Evolutionary conservation across 2,797 vertebrate genomes (phyloP), one percentile per base, ranked within the genome.

Genomic region (Falco peregrinus): DNA sequence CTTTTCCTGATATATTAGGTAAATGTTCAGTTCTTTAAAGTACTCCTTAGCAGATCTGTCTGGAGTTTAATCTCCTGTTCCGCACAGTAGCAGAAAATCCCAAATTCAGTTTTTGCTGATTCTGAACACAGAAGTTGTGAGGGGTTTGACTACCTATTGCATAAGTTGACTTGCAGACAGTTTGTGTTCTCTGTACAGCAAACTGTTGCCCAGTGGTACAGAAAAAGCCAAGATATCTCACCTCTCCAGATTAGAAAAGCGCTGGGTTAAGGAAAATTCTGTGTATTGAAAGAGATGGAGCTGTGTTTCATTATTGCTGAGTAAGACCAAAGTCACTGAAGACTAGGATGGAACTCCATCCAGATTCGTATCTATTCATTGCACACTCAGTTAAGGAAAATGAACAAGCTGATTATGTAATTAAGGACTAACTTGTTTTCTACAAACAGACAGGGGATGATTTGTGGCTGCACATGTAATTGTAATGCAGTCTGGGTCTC

Each of bases 241-340:
- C 10, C 7, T 15, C 2, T 6, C 7, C 11, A 26, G 6, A 3
- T 6, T 1, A 35, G 41, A 2, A 0, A 61, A 76, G 43, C 3
- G 4, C 17, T 50, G 5, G 6, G 4, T 20, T 8, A 16, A 19
- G 19, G 48, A 69, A 26, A 59, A 61, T 53, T 53, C 22, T 9
- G 4, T n/a, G 16, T 56, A 26, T 45, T 54, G 53, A n/a, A 87
- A 82, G 63, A 12, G 22, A 14, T 64, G 37, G n/a, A 74, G 11
- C 41, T 87, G 69, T 70, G 57, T 48, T 53, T 19, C 22, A 39
- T 47, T 68, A 45, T 10, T 37, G 41, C 8, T 80, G 31, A 79
- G 13, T 56, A 29, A 78, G 17, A 47, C 12, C 3, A 5, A 63
- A 73, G 20, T 57, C 26, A 29, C 26, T 51, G 77, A 51, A 35